Evolutionary conservation across 1,140 invertebrate genomes (phyloP).

Genomic region (Microvelia longipes): DNA sequence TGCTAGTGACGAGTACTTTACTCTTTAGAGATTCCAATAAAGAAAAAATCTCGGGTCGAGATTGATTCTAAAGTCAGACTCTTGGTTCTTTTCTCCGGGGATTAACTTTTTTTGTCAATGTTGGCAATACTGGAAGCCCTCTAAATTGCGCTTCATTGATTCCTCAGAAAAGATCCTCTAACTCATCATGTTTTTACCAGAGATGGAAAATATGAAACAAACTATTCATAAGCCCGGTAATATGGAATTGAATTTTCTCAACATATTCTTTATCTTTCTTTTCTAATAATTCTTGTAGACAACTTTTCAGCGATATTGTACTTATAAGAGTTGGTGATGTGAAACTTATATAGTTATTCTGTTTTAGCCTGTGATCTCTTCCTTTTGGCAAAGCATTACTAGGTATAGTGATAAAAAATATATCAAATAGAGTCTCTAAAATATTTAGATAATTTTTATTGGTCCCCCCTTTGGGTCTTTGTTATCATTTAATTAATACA

Average conservation of each 20-base stretch:
- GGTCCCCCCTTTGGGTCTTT: too few relatives aligned
- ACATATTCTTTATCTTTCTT: not conserved
- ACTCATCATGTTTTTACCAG: not conserved
- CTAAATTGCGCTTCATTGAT: not conserved
- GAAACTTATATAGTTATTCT: not conserved
- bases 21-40: too few relatives aligned
- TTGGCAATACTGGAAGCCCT: not conserved
- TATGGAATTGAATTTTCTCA: not conserved
- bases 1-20: not conserved
- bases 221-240: not conserved
- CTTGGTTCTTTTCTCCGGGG: not conserved
- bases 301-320: not conserved
- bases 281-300: not conserved
- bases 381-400: too few relatives aligned
- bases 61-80: not conserved
- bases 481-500: too few relatives aligned
- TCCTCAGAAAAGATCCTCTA: not conserved
- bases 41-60: too few relatives aligned
- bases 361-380: too few relatives aligned
- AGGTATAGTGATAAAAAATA: too few relatives aligned
- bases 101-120: not conserved
- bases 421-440: too few relatives aligned
- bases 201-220: not conserved
- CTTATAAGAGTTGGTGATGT: not conserved
- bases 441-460: too few relatives aligned